These are phyloP conservation scores for Tichodroma muraria DNA, from an alignment of 2,113 vertebrate species.

Conservation along the genomic window DNA sequence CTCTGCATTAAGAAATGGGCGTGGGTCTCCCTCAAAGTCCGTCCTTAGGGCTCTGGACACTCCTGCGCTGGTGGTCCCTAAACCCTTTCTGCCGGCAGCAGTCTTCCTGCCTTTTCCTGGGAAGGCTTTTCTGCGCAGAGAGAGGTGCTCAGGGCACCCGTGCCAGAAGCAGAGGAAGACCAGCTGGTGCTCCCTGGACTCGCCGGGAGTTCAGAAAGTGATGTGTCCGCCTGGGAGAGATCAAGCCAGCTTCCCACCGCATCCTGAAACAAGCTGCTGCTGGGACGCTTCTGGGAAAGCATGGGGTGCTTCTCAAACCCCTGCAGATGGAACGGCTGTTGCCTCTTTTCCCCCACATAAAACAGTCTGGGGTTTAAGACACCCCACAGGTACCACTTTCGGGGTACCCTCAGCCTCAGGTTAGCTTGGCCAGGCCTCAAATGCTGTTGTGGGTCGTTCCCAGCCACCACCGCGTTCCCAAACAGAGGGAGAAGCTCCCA, in stretches of 20 bases:
- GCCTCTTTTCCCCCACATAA: neutral
- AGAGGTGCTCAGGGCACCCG: fast-evolving
- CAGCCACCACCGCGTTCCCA: fast-evolving
- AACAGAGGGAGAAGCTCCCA: neutral
- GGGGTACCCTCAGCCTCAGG: neutral
- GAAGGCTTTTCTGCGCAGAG: neutral
- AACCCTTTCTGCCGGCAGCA: fast-evolving
- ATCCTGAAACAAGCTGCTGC: neutral
- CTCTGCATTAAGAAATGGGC: neutral
- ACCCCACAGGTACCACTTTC: neutral
- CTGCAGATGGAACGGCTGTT: no score
- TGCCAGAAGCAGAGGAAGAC: neutral
- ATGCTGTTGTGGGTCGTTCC: neutral
- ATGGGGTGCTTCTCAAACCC: fast-evolving
- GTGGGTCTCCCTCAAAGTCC: neutral
- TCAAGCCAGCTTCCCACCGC: neutral
- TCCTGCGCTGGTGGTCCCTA: no score
- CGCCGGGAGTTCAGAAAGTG: neutral
- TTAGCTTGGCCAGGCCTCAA: neutral
- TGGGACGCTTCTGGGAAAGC: neutral
- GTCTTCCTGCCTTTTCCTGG: neutral
- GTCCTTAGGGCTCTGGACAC: neutral
- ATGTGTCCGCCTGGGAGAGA: neutral
- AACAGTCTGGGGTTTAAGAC: neutral
- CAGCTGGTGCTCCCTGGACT: neutral